These are phyloP conservation scores for Camponotus fellah DNA, from an alignment of 2,888 invertebrate species.

Conservation along the genomic window DNA sequence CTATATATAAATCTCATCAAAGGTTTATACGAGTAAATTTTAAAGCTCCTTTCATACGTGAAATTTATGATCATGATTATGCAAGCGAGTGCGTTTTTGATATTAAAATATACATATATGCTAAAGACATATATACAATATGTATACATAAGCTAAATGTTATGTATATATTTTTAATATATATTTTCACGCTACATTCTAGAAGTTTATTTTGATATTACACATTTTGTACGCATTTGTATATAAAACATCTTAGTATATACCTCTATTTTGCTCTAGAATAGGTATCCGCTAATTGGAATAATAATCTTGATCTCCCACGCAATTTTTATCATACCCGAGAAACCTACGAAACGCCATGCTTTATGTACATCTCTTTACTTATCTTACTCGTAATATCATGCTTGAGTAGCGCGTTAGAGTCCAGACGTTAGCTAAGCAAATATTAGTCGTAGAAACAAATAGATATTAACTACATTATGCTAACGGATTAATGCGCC, in stretches of 20 bases:
- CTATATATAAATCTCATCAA: not conserved
- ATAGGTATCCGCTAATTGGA: conserved; percentile 12
- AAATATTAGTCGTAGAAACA: conserved; percentile 56
- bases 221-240: not conserved
- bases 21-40: not conserved
- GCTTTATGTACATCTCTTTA: conserved; percentile 26
- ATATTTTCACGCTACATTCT: not conserved
- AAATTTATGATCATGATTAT: not conserved
- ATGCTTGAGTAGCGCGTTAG: conserved; percentile 53
- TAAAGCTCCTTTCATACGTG: not conserved
- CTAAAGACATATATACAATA: not conserved
- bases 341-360: conserved; percentile 19
- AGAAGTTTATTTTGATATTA: not conserved
- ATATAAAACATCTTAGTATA: not conserved
- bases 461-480: conserved; percentile 42
- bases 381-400: conserved; percentile 55
- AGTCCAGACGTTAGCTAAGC: conserved; percentile 44
- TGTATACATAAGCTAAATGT: not conserved
- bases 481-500: conserved; percentile 1
- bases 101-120: not conserved
- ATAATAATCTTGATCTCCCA: conserved; percentile 53
- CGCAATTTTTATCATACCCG: conserved; percentile 37
- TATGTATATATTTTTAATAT: not conserved
- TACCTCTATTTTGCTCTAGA: conserved; percentile 24
- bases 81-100: not conserved